phyloP scores from a whole-genome alignment of 2,888 invertebrate species.

The Erebia palarica region DNA sequence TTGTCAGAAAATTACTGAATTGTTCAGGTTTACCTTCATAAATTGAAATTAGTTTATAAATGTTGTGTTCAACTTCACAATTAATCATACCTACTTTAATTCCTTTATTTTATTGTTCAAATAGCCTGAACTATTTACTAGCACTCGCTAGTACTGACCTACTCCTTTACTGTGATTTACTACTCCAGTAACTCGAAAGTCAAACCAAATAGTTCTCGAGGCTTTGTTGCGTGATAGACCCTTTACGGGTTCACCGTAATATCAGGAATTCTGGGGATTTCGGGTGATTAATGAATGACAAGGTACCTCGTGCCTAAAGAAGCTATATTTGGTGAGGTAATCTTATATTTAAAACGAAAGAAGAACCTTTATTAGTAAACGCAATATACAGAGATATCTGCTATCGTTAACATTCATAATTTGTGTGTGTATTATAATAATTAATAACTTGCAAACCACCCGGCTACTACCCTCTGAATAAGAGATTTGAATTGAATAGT shows the following conservation, averaged over 20 bases:
- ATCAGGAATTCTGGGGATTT: constrained; percentile 13
- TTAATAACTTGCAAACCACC: no score
- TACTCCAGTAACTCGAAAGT: constrained; percentile 15
- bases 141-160: background rate
- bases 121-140: constrained; percentile 1
- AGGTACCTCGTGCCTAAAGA: constrained; percentile 4
- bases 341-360: background rate
- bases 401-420: no score
- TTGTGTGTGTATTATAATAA: no score
- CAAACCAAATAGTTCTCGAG: constrained; percentile 9
- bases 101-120: constrained; percentile 1
- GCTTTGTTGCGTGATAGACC: constrained; percentile 23
- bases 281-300: constrained; percentile 19
- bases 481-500: no score
- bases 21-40: no score
- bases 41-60: background rate
- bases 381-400: no score
- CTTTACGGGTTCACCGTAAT: constrained; percentile 15
- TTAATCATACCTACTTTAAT: background rate
- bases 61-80: background rate
- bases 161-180: constrained; percentile 3
- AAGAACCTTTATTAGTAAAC: background rate
- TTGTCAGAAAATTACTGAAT: no score
- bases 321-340: no score
- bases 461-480: no score